Evolutionary conservation across 2,113 vertebrate genomes (phyloP).

Genomic region (Semnopithecus entellus): DNA sequence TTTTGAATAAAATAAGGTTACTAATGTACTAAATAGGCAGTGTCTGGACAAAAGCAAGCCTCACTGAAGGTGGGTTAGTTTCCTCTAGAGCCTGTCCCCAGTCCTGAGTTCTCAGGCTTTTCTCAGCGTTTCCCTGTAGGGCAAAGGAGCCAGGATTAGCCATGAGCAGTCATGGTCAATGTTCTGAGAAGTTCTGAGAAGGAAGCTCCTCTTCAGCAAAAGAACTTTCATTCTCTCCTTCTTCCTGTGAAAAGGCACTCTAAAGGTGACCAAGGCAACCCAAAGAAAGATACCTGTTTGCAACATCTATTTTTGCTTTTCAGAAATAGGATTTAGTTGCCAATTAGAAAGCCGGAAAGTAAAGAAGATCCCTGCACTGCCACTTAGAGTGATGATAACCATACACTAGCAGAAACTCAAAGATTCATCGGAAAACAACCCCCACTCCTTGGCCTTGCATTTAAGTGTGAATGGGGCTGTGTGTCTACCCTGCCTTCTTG

Average conservation of each 20-base stretch:
- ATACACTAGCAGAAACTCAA: background rate
- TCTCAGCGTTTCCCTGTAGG: slow-evolving; percentile 76
- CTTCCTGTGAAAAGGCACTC: slow-evolving; percentile 27
- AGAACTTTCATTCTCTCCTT: slow-evolving; percentile 45
- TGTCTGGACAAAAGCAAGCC: slow-evolving; percentile 76
- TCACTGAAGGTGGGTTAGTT: slow-evolving; percentile 77
- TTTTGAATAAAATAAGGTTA: slow-evolving; percentile 77
- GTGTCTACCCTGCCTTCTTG: background rate
- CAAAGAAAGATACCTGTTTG: background rate
- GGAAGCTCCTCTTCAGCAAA: slow-evolving; percentile 44
- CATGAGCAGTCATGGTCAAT: slow-evolving; percentile 77
- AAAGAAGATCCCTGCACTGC: background rate
- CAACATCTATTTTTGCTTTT: slow-evolving; percentile 43
- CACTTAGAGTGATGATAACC: background rate
- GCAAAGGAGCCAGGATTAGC: slow-evolving; percentile 72
- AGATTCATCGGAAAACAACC: background rate
- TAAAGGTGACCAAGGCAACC: slow-evolving; percentile 46
- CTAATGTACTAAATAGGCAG: slow-evolving; percentile 1
- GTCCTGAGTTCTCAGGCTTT: slow-evolving; percentile 44
- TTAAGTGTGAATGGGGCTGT: background rate
- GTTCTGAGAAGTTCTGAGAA: slow-evolving; percentile 68
- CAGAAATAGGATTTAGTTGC: slow-evolving; percentile 48
- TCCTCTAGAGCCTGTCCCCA: slow-evolving; percentile 59
- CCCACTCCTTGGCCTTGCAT: background rate
- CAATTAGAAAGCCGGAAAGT: background rate